Evolutionary conservation across 2,113 vertebrate species (phyloP), one percentile per base, ranked within the genome.

Genomic region (Burhinus oedicnemus): DNA sequence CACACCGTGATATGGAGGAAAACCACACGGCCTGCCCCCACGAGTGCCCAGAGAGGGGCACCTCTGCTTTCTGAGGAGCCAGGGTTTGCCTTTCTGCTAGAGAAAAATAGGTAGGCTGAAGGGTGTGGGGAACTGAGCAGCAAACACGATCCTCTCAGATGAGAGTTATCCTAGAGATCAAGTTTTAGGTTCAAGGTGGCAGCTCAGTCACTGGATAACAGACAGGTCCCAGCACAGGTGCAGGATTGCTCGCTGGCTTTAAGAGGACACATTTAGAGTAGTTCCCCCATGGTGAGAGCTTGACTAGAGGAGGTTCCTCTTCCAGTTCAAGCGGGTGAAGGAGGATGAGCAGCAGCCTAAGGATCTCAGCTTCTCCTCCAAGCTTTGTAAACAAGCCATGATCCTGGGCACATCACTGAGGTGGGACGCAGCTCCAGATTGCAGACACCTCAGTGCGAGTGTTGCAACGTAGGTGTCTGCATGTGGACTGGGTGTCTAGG

Each of bases 401-500:
- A 93, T 94, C 66, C 62, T 79, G 84, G 77, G 89, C 81, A 45
- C 40, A 44, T 82, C 84, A 36, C 32, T 0, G 9, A 91, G 66
- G 90, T 5, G 4, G 40, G 66, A 77, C 7, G 3, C 61, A 54
- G 75, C 74, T 87, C 40, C 9, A 10, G 84, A 79, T 15, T 93
- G 75, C 87, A 91, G 92, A 93, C 84, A 77, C 78, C 66, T 91
- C 91, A 77, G 1, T 32, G 36, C 0, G 3, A 93, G 49, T 91
- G 84, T 90, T 3, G 4, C 52, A 52, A 3, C 6, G 78, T 94
- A 93, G 92, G 93, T 94, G 90, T 95, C 92, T 94, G 81, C 65
- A 72, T 83, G 84, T 76, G 93, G 91, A 93, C 81, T 79, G 82
- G 27, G 58, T 96, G 95, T 97, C 95, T 95, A 91, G 93, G 92